Evolutionary conservation across 2,797 vertebrate genomes (phyloP).

Genomic region (Leuciscus waleckii): DNA sequence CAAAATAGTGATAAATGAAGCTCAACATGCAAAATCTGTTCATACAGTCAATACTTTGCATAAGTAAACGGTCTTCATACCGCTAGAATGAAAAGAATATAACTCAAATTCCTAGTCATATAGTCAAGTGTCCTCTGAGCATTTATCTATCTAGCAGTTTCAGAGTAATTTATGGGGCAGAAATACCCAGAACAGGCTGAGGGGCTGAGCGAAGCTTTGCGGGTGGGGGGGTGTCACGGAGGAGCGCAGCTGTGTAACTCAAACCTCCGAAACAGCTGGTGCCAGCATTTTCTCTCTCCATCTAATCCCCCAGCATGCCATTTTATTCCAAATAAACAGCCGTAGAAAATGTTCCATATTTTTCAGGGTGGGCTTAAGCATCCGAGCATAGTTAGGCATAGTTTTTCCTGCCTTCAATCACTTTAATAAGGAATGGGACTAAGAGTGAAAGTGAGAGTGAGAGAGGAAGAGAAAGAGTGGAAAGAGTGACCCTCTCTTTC

Average conservation of each 20-base stretch:
- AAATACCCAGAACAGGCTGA: constrained; percentile 53
- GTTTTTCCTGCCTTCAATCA: constrained; percentile 57
- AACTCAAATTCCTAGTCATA: constrained; percentile 29
- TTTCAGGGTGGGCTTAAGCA: constrained; percentile 56
- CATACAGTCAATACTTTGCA: background rate
- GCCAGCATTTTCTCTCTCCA: constrained; percentile 56
- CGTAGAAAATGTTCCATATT: constrained; percentile 58
- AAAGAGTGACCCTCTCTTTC: constrained; percentile 40
- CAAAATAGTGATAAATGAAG: background rate
- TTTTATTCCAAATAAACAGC: constrained; percentile 64
- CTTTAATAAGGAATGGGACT: constrained; percentile 50
- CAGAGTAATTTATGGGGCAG: constrained; percentile 57
- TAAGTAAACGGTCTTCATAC: constrained; percentile 2
- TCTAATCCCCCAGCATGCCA: constrained; percentile 52
- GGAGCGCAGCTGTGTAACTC: constrained; percentile 64
- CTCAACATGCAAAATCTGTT: constrained; percentile 14
- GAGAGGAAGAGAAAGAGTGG: constrained; percentile 29
- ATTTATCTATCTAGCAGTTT: constrained; percentile 48
- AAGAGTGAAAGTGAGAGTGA: constrained; percentile 16
- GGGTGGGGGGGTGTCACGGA: constrained; percentile 34
- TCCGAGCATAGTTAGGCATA: constrained; percentile 41
- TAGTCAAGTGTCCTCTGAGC: constrained; percentile 27
- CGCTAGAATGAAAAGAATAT: constrained; percentile 15
- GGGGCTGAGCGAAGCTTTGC: constrained; percentile 29
- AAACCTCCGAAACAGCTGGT: constrained; percentile 65